Conservation (phyloP, 2,888 invertebrate genomes). For the Celastrina argiolus region DNA sequence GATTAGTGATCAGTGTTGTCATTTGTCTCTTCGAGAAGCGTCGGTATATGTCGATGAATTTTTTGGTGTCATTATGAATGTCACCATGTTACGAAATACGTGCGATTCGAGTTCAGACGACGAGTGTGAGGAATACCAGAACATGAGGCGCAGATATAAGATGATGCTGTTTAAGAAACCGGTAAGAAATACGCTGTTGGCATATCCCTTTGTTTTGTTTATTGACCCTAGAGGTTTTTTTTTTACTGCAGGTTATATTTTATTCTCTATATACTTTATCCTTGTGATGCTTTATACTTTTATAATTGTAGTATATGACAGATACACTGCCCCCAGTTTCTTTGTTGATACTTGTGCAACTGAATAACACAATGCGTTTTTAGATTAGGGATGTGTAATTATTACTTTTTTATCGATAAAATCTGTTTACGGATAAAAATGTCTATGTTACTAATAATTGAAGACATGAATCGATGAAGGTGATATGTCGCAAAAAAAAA, state of each 20-base stretch:
- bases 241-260: too few species aligned
- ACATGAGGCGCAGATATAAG: constrained; percentile 55
- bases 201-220: background rate
- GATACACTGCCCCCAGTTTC: background rate
- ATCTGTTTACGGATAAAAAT: background rate
- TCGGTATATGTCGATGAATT: background rate
- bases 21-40: background rate
- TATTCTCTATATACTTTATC: too few species aligned
- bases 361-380: background rate
- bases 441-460: too few species aligned
- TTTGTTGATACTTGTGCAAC: background rate
- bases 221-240: background rate
- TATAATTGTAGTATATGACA: too few species aligned
- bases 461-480: too few species aligned
- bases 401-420: background rate
- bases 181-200: constrained; percentile 46
- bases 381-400: background rate
- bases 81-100: background rate
- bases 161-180: constrained; percentile 50
- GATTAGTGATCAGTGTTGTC: background rate
- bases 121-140: constrained; percentile 49
- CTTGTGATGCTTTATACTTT: too few species aligned
- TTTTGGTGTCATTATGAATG: background rate
- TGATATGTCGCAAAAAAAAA: too few species aligned
- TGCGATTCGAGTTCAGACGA: constrained; percentile 43